These are phyloP conservation scores for Rana temporaria DNA, from an alignment of 2,113 vertebrate genomes.

Conservation along the genomic window DNA sequence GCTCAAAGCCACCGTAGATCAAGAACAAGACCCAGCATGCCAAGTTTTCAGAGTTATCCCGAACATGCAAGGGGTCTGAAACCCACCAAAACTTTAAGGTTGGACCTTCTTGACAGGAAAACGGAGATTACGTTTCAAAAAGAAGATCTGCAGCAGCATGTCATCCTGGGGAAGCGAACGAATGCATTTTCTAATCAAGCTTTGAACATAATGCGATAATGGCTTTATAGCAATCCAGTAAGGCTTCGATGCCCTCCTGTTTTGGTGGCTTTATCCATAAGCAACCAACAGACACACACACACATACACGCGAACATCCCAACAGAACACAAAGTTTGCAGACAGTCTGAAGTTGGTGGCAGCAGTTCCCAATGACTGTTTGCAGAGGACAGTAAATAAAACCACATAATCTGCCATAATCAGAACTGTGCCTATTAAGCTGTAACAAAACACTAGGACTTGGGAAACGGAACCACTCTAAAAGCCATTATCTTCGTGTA, in stretches of 20 bases:
- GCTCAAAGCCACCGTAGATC: no score
- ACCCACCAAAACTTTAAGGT: background rate
- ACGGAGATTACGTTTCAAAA: background rate
- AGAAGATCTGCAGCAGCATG: slow-evolving; percentile 2
- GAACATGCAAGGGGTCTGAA: background rate
- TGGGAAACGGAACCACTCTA: slow-evolving; percentile 86
- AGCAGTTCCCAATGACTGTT: background rate
- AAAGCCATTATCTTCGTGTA: slow-evolving; percentile 87
- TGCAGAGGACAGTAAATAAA: slow-evolving; percentile 66
- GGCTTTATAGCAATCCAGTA: slow-evolving; percentile 3
- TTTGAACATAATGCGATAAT: slow-evolving; percentile 8
- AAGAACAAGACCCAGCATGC: no score
- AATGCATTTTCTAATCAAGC: slow-evolving; percentile 10
- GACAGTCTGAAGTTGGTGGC: slow-evolving; percentile 35
- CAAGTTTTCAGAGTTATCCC: no score
- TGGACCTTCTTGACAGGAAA: background rate
- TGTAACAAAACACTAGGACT: slow-evolving; percentile 86
- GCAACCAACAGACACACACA: background rate
- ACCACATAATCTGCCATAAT: slow-evolving; percentile 83
- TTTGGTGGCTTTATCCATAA: background rate
- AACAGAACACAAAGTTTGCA: slow-evolving; percentile 20
- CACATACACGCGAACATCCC: background rate
- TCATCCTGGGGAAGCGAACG: background rate
- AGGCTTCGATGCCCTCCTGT: background rate
- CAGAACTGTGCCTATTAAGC: slow-evolving; percentile 84